Evolutionary conservation across 92 coral and sea anemone genomes (phyloP).

Genomic region (Nematostella vectensis): DNA sequence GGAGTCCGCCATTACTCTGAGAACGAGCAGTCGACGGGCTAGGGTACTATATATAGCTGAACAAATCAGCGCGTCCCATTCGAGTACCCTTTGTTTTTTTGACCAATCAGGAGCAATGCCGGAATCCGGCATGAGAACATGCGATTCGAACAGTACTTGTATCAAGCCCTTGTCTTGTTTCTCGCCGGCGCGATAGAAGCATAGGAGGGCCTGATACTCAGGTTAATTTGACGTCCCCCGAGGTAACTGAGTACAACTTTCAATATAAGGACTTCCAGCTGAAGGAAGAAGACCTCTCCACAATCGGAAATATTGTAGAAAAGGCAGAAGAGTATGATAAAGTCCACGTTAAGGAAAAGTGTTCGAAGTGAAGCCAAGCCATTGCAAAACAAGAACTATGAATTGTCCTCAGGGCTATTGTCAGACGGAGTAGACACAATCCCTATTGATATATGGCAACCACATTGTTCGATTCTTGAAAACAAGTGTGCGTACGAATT

Average conservation of each 20-base stretch:
- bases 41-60: too few species aligned
- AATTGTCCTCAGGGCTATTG: constrained; percentile 30
- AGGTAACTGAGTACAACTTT: neutral
- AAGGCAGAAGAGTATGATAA: constrained; percentile 26
- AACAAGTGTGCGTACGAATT: constrained; percentile 16
- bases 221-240: too few species aligned
- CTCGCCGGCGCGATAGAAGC: too few species aligned
- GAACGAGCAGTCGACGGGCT: too few species aligned
- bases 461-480: constrained; percentile 28
- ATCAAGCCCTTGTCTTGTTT: too few species aligned
- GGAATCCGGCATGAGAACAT: too few species aligned
- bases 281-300: constrained; percentile 25
- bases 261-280: constrained; percentile 27
- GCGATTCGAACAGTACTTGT: too few species aligned
- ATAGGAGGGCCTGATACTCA: too few species aligned
- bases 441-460: constrained; percentile 26
- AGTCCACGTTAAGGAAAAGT: constrained; percentile 9
- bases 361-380: constrained; percentile 9
- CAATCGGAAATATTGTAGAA: constrained; percentile 17
- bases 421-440: constrained; percentile 23
- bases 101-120: too few species aligned
- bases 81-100: too few species aligned
- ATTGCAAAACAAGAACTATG: constrained; percentile 3
- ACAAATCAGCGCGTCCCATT: too few species aligned
- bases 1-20: too few species aligned